Evolutionary conservation across 2,888 invertebrate genomes (phyloP), one percentile per base, ranked within the genome.

Genomic region (Pasiphila rectangulata): DNA sequence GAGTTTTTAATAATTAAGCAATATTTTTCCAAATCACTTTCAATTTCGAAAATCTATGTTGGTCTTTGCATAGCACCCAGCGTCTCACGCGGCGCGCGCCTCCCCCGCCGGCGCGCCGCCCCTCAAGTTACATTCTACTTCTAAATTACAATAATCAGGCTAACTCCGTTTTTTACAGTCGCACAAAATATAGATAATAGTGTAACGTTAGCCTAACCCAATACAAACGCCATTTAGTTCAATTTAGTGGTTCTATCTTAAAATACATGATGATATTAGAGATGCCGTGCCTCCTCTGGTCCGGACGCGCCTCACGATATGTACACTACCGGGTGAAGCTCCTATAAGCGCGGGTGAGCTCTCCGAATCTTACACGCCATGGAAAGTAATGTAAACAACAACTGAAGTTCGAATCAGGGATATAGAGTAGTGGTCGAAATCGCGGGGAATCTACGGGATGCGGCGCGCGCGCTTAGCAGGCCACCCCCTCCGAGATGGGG

Each of bases 401-500:
- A 17, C 23, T 32, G 10, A 13, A 21, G 23, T 29, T 7, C 10
- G n/a, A 27, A n/a, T n/a, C n/a, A 9, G 12, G 37, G 36, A 9
- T 16, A 15, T n/a, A 21, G 12, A 12, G 32, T n/a, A 36, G 34
- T 17, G 30, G 35, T 29, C 19, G 32, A 38, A 46, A 46, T 39
- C 21, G 48, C 39, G 35, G 29, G 38, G 39, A 32, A 2, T 19
- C 34, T 27, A 34, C 16, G 4, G 15, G 17, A 24, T 30, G 38
- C 2, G 7, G 25, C 0, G 12, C 29, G 29, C 37, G 12, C 4
- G 64, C 75, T 91, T 93, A 94, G 85, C 94, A 94, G 69, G 91
- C 93, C 61, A 93, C 92, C 34, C 93, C 93, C 64, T 92, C 92
- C 52, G 93, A 93, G 79, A 94, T 94, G 42, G 94, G 94, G 77